phyloP scores from a whole-genome alignment of 2,797 vertebrate genomes.

The Sebastolobus alascanus region DNA sequence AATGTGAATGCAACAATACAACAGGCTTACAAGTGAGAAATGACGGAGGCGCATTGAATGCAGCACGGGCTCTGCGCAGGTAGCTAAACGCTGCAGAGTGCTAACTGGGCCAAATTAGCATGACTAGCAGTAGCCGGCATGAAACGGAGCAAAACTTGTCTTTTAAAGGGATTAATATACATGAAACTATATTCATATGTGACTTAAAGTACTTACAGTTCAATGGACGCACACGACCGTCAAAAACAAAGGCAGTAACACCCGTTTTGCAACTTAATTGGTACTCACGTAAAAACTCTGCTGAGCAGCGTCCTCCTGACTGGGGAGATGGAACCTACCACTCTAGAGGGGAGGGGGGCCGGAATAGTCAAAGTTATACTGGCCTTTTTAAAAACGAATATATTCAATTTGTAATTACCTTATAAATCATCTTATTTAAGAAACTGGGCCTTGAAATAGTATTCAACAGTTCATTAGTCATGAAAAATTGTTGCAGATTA shows the following conservation, averaged over 20 bases:
- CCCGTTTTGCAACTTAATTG: not conserved
- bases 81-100: not conserved
- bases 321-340: not conserved
- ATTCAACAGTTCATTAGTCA: not conserved
- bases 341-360: not conserved
- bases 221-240: not conserved
- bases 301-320: not conserved
- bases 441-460: not conserved
- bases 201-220: not conserved
- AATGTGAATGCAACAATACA: not conserved
- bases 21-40: not conserved
- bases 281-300: not conserved
- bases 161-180: not conserved
- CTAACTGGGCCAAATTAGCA: not conserved
- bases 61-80: not conserved
- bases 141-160: not conserved
- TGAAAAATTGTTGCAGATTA: not conserved
- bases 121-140: not conserved
- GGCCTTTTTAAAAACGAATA: fast-evolving
- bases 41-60: no score
- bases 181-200: not conserved
- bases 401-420: not conserved
- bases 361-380: not conserved
- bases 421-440: no score
- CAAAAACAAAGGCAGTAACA: not conserved